phyloP scores from a whole-genome alignment of 2,888 invertebrate species.

The Watsonalla binaria region DNA sequence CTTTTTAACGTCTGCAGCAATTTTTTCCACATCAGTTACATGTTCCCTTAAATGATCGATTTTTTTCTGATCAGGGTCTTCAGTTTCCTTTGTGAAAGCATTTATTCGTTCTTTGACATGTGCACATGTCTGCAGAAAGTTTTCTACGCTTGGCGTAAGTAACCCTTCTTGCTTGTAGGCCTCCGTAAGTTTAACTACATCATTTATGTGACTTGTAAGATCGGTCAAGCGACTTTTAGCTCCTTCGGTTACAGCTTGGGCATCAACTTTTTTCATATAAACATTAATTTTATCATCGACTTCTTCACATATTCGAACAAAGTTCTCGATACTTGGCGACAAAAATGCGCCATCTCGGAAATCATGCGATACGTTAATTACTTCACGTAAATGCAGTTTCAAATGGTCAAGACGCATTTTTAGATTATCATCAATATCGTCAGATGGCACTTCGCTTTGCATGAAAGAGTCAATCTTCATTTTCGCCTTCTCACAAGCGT shows the following conservation, averaged over 20 bases:
- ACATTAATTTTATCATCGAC: constrained; percentile 20
- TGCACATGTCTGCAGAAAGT: constrained; percentile 29
- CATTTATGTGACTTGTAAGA: constrained; percentile 27
- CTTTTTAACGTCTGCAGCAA: constrained; percentile 18
- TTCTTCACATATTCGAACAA: constrained; percentile 22
- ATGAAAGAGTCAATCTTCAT: constrained; percentile 18
- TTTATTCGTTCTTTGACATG: constrained; percentile 28
- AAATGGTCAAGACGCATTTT: constrained; percentile 20
- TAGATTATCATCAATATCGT: constrained; percentile 8
- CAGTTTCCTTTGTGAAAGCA: constrained; percentile 7
- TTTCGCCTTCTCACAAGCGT: constrained; percentile 24
- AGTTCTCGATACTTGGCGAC: constrained; percentile 22
- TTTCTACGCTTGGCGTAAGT: constrained; percentile 21
- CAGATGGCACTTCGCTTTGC: constrained; percentile 1
- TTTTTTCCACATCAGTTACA: constrained; percentile 21
- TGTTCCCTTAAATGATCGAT: constrained; percentile 22
- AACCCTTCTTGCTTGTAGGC: constrained; percentile 26
- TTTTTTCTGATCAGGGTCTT: constrained; percentile 10
- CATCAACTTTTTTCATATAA: constrained; percentile 6
- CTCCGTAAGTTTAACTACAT: constrained; percentile 27
- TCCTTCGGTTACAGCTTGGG: constrained; percentile 3
- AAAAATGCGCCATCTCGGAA: constrained; percentile 15
- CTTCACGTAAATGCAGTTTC: constrained; percentile 22
- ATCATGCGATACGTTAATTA: constrained; percentile 22
- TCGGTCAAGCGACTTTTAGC: constrained; percentile 12